Base-by-base conservation (phyloP, 2,888 invertebrate species). In the Palloptera scutellata region DNA sequence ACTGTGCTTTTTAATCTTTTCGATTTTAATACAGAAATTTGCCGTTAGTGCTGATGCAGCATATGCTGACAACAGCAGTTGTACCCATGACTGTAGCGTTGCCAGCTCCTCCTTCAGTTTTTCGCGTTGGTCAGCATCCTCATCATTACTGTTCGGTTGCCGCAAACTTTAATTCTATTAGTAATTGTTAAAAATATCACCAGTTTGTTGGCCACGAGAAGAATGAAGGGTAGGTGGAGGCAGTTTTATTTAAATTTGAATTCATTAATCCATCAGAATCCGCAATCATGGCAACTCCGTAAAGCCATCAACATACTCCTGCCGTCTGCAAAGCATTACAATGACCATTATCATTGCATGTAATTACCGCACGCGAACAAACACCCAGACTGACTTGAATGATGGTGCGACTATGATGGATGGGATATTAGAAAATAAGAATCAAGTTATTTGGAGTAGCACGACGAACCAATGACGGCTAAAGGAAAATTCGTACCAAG, bases 191-290 rank as follows among this genome's bases (percentile, higher is more conserved):
- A 80, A 79, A 76, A 73, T 71, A 70, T 73, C 72, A 69, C 68
- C 40, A 41, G 57, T 62, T 48, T 51, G 51, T 6, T 30, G 55
- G 57, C 61, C 17, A 55, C 60, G 45, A 15, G 17, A 45, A 17
- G 45, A 40, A n/a, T 13, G 17, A 75, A 70, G 74, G 66, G 65
- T 70, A 72, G 70, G 15, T 20, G 19, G 71, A 66, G 76, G 30
- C 76, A 78, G 77, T 80, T 78, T 76, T 79, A 78, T 79, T 78
- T 79, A 80, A 78, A 79, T 78, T 77, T 79, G 78, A 77, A 79
- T 77, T 78, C 79, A 80, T 78, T 78, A 78, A 78, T 80, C 79
- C 79, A 76, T 78, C 79, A 80, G 80, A 80, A 79, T 79, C 77
- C 76, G 75, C 80, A 80, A 80, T 80, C 79, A 78, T 66, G 70